phyloP scores from a whole-genome alignment of 1,140 invertebrate genomes.

The Papilio polytes region DNA sequence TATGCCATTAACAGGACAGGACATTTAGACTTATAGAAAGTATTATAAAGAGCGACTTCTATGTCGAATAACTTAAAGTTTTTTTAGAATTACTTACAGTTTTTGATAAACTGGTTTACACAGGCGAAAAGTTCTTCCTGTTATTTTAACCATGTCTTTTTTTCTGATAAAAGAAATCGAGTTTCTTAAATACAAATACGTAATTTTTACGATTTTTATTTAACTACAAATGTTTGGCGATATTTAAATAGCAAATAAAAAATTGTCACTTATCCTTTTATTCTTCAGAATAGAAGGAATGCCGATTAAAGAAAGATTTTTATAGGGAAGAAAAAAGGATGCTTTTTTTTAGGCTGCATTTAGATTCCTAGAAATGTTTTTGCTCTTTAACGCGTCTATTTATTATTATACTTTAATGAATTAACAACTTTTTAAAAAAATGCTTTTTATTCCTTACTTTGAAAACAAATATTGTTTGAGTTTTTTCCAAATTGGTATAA shows the following conservation, averaged over 20 bases:
- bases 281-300: neutral
- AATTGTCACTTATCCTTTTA: neutral
- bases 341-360: neutral
- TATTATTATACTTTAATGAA: neutral
- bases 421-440: neutral
- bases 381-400: neutral
- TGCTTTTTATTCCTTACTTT: neutral
- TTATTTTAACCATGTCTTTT: neutral
- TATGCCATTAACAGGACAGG: too few relatives aligned
- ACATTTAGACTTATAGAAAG: too few relatives aligned
- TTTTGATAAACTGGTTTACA: neutral
- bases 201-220: too few relatives aligned
- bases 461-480: neutral
- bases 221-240: neutral
- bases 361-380: neutral
- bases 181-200: neutral
- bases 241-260: neutral
- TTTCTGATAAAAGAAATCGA: neutral
- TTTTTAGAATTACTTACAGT: neutral
- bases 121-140: neutral
- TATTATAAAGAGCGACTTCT: too few relatives aligned
- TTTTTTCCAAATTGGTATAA: neutral
- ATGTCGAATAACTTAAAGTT: too few relatives aligned
- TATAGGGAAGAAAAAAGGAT: neutral
- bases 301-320: neutral